phyloP scores from a whole-genome alignment of 1,140 invertebrate species.

The Eueides isabella region DNA sequence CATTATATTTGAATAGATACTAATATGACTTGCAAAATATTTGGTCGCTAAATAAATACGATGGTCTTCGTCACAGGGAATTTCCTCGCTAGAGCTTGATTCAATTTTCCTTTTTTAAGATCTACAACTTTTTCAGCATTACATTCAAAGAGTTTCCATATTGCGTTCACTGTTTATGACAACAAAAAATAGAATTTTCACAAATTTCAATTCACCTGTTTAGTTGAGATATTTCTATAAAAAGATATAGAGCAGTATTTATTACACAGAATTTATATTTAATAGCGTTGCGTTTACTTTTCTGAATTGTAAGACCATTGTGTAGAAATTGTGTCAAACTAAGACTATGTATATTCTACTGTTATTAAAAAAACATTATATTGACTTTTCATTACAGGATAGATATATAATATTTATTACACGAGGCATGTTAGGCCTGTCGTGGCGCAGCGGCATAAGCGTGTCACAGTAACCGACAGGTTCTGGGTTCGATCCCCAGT shows the following conservation, averaged over 20 bases:
- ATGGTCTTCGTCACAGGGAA: constrained; percentile 13
- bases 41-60: constrained; percentile 3
- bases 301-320: not conserved
- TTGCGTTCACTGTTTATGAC: constrained; percentile 12
- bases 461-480: too few relatives aligned
- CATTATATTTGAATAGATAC: not conserved
- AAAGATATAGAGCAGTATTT: not conserved
- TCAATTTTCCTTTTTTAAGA: constrained; percentile 13
- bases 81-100: constrained; percentile 12
- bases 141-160: constrained; percentile 3
- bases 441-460: too few relatives aligned
- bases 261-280: not conserved
- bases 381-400: too few relatives aligned
- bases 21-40: constrained; percentile 6
- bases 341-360: not conserved
- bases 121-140: constrained; percentile 10
- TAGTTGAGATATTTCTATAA: constrained; percentile 6
- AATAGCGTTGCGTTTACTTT: not conserved
- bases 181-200: not conserved
- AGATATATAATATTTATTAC: too few relatives aligned
- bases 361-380: not conserved
- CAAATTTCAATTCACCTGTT: not conserved
- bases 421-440: too few relatives aligned
- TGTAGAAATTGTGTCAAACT: not conserved
- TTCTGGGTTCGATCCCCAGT: too few relatives aligned